Evolutionary conservation across 2,797 vertebrate genomes (phyloP), one percentile per base, ranked within the genome.

Genomic region (Girardinus metallicus): DNA sequence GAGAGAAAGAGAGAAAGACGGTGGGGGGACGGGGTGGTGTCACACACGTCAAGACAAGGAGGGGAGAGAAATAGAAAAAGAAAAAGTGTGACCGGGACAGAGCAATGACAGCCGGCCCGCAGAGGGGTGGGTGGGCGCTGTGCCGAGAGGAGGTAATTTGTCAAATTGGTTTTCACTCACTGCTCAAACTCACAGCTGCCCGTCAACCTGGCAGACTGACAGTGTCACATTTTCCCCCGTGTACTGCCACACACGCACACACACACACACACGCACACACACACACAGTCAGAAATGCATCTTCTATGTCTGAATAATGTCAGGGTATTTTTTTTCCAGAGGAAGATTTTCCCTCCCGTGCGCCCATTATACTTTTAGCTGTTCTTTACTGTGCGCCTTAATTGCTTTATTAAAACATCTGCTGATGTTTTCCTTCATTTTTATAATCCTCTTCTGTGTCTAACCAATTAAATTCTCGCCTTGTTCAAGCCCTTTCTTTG

Each of bases 101-200:
- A 88, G 47, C 79, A 77, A 39, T 46, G 77, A 82, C 81, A 79
- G 47, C 71, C 76, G 88, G 74, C 55, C 90, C 74, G 82, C 89
- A 57, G 85, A 80, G 93, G 86, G 82, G 76, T 60, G 86, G 86
- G 94, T 87, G 84, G 79, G 87, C 77, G 39, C 78, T 84, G 77
- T 85, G 87, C 90, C 87, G 68, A 79, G 87, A 88, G 85, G 95
- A 95, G 92, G 93, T 95, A 94, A 95, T 95, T 95, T 96, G 95
- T 97, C 95, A 95, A 96, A 96, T 95, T 96, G 94, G 93, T 95
- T 95, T 97, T 96, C 96, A 94, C 94, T 96, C 95, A 93, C 87
- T 88, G 90, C 92, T 92, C 74, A 76, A 88, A 90, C 92, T 94
- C 91, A 84, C 95, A 94, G 95, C 95, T 96, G 95, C 95, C 93